phyloP scores from a whole-genome alignment of 1,140 invertebrate species.

The Drosophila kohkoa region DNA sequence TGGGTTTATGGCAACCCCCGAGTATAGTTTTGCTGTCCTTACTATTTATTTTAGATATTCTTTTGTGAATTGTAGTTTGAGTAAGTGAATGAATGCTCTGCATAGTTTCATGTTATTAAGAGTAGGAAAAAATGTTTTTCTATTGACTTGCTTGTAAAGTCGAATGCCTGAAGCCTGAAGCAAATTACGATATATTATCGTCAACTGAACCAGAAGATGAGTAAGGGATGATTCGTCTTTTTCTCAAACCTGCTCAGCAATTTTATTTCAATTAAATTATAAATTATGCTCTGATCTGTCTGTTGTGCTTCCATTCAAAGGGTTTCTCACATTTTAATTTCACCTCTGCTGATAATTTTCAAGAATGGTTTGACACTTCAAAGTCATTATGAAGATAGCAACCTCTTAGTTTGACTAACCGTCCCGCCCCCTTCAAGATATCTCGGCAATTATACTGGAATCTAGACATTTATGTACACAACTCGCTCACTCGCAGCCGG shows the following conservation, averaged over 20 bases:
- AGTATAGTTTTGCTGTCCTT: constrained; percentile 14
- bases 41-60: not conserved
- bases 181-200: not conserved
- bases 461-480: constrained; percentile 64
- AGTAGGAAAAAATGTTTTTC: constrained; percentile 9
- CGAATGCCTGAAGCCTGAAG: not conserved
- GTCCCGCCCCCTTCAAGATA: constrained; percentile 40
- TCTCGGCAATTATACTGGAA: constrained; percentile 52
- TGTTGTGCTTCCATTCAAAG: constrained; percentile 34
- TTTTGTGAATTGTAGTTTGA: constrained; percentile 1
- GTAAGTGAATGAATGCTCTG: constrained; percentile 18
- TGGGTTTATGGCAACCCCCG: constrained; percentile 33
- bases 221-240: not conserved
- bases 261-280: constrained; percentile 75
- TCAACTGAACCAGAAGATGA: not conserved
- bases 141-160: constrained; percentile 8
- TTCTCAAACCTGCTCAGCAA: constrained; percentile 21
- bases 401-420: constrained; percentile 28
- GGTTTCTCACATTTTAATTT: constrained; percentile 61
- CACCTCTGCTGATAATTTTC: constrained; percentile 67
- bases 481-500: not conserved
- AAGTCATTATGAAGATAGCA: constrained; percentile 81
- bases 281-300: constrained; percentile 59
- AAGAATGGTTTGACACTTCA: constrained; percentile 73
- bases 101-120: constrained; percentile 22